Conservation (phyloP, 2,888 invertebrate genomes). For the Halictus quadricinctus region DNA sequence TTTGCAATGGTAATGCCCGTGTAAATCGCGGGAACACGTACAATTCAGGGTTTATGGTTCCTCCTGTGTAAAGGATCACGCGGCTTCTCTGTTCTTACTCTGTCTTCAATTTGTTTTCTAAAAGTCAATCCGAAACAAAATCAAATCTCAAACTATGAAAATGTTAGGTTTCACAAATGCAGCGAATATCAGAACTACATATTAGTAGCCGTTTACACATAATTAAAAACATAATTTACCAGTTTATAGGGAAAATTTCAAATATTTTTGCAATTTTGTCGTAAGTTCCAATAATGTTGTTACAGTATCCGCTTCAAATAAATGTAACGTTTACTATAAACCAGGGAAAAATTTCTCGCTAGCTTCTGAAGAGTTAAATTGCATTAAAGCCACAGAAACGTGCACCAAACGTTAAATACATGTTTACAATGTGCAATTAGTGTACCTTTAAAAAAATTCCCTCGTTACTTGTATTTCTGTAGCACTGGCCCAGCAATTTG, state of each 20-base stretch:
- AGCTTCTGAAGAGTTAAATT: neutral
- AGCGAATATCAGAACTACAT: neutral
- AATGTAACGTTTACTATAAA: neutral
- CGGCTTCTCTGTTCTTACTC: constrained; percentile 34
- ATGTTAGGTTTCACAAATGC: neutral
- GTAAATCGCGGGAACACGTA: constrained; percentile 68
- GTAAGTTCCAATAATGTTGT: neutral
- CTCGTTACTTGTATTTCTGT: neutral
- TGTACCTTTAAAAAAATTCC: neutral
- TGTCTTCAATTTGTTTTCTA: constrained; percentile 34
- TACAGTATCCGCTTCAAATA: neutral
- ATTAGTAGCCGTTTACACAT: neutral
- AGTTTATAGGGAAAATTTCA: no score
- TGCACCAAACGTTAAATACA: neutral
- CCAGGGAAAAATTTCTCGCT: neutral
- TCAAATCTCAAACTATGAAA: neutral
- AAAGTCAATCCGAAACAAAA: neutral
- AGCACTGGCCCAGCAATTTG: neutral
- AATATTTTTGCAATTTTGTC: neutral
- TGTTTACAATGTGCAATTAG: neutral
- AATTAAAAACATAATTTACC: neutral
- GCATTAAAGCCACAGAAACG: neutral
- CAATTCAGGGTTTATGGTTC: constrained; percentile 69
- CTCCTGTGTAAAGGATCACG: constrained; percentile 64
- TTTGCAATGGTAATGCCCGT: constrained; percentile 73